Evolutionary conservation across 1,140 invertebrate species (phyloP), one percentile per base, ranked within the genome.

Genomic region (Pogonognathellus flavescens): DNA sequence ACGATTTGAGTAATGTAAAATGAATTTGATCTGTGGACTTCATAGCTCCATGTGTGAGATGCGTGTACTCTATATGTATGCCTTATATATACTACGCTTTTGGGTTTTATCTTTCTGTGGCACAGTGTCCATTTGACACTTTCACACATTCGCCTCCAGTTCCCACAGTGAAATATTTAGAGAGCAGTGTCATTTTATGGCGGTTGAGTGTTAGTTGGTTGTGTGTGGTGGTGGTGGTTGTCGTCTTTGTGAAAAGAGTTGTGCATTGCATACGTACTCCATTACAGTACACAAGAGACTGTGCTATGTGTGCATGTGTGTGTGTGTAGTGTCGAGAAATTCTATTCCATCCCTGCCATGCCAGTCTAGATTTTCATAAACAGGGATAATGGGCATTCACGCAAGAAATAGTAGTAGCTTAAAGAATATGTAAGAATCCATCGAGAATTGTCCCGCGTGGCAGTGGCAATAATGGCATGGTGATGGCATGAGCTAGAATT

Each of bases 1-100:
- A 16, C 70, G 16, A 76, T 76, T 49, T 14, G 13, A 49, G n/a
- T 20, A 50, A 20, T 50, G n/a, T 76, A 49, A 76, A 76, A 31
- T 76, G 70, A 76, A 76, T 76, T 76, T 76, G 70, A 76, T 76
- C 70, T 76, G 70, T 76, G 49, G 70, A 76, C 70, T 76, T 76
- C 16, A 7, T 18, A 41, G 13, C 25, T 3, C 31, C 6, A 41
- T 41, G 31, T 41, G 31, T 41, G 31, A 3, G 31, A 6, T 57
- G n/a, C 53, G 53, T 57, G n/a, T 57, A 4, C 53, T 13, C 2
- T 41, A 57, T 57, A 57, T 57, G 53, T 13, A 13, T 2, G 53
- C 1, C n/a, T n/a, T n/a, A 13, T 57, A 13, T 57, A 13, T 57
- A 13, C 10, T 13, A 57, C 53, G 14, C 25, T 41, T 49, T 72